Evolutionary conservation across 2,113 vertebrate genomes (phyloP), one percentile per base, ranked within the genome.

Genomic region (Phoxinus phoxinus): DNA sequence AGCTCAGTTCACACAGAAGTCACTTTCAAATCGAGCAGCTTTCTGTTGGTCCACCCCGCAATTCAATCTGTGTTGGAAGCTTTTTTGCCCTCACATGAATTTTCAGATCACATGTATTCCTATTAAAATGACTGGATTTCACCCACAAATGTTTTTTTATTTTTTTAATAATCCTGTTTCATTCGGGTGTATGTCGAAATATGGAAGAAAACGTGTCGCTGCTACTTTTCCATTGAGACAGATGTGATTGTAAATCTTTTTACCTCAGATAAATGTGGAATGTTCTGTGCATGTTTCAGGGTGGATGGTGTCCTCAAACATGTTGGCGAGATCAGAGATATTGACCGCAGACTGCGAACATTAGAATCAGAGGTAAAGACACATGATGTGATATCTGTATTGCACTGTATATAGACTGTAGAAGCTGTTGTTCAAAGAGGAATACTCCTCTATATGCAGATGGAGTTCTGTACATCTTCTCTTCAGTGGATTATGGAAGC

Each of bases 401-500:
- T 53, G 27, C 1, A 21, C 8, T n/a, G 19, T 9, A 12, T n/a
- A 32, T n/a, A 7, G 13, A 76, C 46, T 11, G 23, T 41, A 3
- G 41, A 2, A 37, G 56, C 19, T 79, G 32, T 12, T 81, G 17
- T 11, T 46, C 1, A 51, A 6, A 21, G 10, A 51, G 25, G n/a
- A 21, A 17, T 27, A n/a, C 5, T 63, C 37, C 0, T 8, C 17
- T 12, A 4, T 59, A 51, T 85, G 61, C 90, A 98, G 97, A 93
- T 97, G 91, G 96, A 96, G 37, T 95, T 96, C 59, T 97, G 96
- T 87, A 93, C 92, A 6, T 94, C 87, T 0, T 94, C 96, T 32
- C 91, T 98, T 56, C 89, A 89, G 83, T 97, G 96, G 97, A 93
- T 98, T 63, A 94, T 96, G 1, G 96, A 97, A 3, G 90, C 94